Conservation (phyloP, 2,888 invertebrate genomes). For the Drosophila merina region DNA sequence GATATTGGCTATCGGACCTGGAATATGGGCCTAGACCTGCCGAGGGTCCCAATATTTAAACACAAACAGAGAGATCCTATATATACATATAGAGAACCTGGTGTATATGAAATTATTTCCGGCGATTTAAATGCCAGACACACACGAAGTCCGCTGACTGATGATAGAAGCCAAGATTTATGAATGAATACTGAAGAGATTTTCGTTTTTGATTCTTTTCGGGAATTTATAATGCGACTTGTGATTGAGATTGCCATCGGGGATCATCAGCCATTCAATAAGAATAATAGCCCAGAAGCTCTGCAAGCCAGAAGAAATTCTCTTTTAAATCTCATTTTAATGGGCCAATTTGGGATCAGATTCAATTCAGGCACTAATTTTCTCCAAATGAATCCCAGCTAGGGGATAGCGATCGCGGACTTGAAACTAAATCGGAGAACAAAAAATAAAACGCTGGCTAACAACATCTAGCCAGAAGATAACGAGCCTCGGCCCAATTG, state of each 20-base stretch:
- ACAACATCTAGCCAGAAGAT: slow-evolving; percentile 21
- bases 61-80: slow-evolving; percentile 6
- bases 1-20: slow-evolving; percentile 30
- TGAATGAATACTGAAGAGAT: slow-evolving; percentile 23
- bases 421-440: slow-evolving; percentile 16
- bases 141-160: slow-evolving; percentile 56
- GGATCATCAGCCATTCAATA: slow-evolving; percentile 15
- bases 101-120: slow-evolving; percentile 72
- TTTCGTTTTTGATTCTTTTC: background rate
- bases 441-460: slow-evolving; percentile 1
- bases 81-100: slow-evolving; percentile 22
- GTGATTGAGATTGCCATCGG: slow-evolving; percentile 25
- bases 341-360: slow-evolving; percentile 22
- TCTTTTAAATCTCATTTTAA: slow-evolving; percentile 35
- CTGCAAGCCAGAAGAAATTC: slow-evolving; percentile 12
- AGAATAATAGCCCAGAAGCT: slow-evolving; percentile 38
- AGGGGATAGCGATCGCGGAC: slow-evolving; percentile 14
- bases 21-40: slow-evolving; percentile 30
- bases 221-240: slow-evolving; percentile 27
- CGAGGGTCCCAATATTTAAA: slow-evolving; percentile 50
- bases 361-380: slow-evolving; percentile 29
- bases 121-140: slow-evolving; percentile 77
- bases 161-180: slow-evolving; percentile 34
- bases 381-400: slow-evolving; percentile 24
- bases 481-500: slow-evolving; percentile 45